phyloP scores from a whole-genome alignment of 37 sponge, comb jelly and placozoan species.

The Spongilla lacustris region DNA sequence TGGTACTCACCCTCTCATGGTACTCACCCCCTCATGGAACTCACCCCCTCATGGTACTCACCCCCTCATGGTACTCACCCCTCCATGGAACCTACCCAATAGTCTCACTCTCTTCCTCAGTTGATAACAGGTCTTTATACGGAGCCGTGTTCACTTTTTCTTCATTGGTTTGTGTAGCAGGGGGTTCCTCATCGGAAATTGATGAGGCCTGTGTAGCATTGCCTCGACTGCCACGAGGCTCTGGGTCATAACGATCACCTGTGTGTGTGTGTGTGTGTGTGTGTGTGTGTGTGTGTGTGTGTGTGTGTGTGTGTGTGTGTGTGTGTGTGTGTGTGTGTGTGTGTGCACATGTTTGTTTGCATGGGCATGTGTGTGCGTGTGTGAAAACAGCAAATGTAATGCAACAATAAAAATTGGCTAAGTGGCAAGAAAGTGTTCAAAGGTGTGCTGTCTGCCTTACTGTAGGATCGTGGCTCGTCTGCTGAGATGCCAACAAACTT shows the following conservation, averaged over 20 bases:
- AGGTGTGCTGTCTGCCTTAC: slow-evolving; percentile 50
- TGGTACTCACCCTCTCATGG: too few species aligned
- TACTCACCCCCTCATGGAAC: too few species aligned
- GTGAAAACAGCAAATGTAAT: too few species aligned
- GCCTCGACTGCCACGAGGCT: slow-evolving; percentile 49
- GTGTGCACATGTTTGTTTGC: background rate
- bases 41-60: too few species aligned
- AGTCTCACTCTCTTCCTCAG: background rate
- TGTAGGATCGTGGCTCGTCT: slow-evolving; percentile 67
- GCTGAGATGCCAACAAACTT: slow-evolving; percentile 96
- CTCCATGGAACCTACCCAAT: background rate
- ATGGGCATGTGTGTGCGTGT: background rate
- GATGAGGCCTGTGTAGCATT: background rate
- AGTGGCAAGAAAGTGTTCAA: too few species aligned
- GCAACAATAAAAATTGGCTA: too few species aligned
- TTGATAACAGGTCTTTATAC: background rate
- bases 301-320: background rate
- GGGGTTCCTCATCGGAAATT: background rate
- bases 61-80: too few species aligned
- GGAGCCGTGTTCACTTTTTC: background rate
- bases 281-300: slow-evolving; percentile 11
- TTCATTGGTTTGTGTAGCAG: background rate
- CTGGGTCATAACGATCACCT: slow-evolving; percentile 80
- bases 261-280: background rate
- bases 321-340: background rate